Evolutionary conservation across 1,140 invertebrate species (phyloP).

Genomic region (Hormaphis cornu): DNA sequence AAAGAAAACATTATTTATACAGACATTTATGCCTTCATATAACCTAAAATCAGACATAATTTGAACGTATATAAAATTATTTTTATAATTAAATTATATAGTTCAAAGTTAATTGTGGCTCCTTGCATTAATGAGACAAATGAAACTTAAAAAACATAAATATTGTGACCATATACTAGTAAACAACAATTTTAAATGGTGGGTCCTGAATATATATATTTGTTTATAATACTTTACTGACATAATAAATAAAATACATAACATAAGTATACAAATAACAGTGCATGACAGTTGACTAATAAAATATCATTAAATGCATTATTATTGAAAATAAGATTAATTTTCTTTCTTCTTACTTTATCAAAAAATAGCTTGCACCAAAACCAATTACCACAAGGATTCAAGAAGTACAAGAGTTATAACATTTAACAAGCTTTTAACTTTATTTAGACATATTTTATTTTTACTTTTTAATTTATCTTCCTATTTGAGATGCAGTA

Average conservation of each 20-base stretch:
- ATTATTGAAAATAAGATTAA: slow-evolving; percentile 12
- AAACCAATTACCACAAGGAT: slow-evolving; percentile 11
- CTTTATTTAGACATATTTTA: neutral
- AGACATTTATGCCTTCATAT: slow-evolving; percentile 29
- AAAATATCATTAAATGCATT: neutral
- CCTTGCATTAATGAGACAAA: neutral
- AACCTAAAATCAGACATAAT: neutral
- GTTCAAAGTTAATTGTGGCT: slow-evolving; percentile 10
- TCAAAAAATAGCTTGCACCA: slow-evolving; percentile 11
- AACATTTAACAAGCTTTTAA: neutral
- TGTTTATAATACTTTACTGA: neutral
- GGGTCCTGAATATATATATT: slow-evolving; percentile 8
- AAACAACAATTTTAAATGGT: slow-evolving; percentile 3
- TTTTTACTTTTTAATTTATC: neutral
- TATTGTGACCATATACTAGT: slow-evolving; percentile 8
- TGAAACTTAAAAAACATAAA: neutral
- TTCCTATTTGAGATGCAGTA: neutral
- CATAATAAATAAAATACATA: neutral
- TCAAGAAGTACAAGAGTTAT: neutral
- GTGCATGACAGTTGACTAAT: slow-evolving; percentile 20
- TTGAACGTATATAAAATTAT: neutral
- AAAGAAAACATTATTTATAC: slow-evolving; percentile 11
- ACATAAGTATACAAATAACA: neutral
- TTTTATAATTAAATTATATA: neutral
- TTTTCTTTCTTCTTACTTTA: slow-evolving; percentile 17